Conservation (phyloP, 2,113 vertebrate genomes). For the Brachyhypopomus gauderio region DNA sequence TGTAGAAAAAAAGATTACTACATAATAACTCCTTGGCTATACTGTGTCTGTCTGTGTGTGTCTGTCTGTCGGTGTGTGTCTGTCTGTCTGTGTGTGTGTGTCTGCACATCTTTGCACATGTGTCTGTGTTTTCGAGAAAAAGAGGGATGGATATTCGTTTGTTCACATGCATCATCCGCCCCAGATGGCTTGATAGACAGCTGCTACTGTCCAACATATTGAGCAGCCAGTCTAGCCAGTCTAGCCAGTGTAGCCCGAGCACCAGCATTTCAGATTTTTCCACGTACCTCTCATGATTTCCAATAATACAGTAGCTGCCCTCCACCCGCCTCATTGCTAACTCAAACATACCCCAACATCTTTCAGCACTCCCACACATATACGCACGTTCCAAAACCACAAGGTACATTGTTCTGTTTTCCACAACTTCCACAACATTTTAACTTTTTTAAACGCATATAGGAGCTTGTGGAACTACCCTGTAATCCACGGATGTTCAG, state of each 20-base stretch:
- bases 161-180: not conserved
- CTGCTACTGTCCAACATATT: not conserved
- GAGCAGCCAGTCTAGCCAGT: not conserved
- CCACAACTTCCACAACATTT: not conserved
- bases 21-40: no score
- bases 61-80: not conserved
- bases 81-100: not conserved
- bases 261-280: conserved; percentile 6
- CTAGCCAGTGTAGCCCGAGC: not conserved
- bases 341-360: not conserved
- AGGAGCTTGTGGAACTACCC: not conserved
- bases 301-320: conserved; percentile 5
- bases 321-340: not conserved
- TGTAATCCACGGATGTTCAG: not conserved
- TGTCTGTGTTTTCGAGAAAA: not conserved
- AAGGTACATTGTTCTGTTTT: not conserved
- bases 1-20: no score
- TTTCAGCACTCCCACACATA: conserved; percentile 6
- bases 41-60: no score
- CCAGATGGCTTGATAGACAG: not conserved
- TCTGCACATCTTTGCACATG: not conserved
- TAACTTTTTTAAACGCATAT: not conserved
- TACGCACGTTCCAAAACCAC: not conserved
- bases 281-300: conserved; percentile 21
- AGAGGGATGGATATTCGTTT: not conserved